Base-by-base conservation (phyloP, 2,113 vertebrate species). In the Melanotaenia duboulayi region DNA sequence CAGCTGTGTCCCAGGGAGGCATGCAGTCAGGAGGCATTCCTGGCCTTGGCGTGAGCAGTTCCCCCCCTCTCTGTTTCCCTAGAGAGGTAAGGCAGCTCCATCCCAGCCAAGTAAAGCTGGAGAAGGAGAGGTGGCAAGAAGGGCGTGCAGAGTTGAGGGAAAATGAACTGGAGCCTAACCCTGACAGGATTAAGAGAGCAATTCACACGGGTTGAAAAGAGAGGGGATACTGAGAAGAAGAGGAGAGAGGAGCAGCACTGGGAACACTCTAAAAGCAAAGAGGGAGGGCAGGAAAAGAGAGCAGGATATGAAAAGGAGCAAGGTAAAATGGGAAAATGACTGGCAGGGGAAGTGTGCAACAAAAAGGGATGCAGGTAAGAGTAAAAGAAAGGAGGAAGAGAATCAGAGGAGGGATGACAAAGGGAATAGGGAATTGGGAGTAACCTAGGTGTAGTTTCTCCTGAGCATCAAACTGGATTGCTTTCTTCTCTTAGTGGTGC, bases 121-220 rank as follows among this genome's bases (percentile, higher is more conserved):
- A 46, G 64, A 61, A 63, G 54, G 17, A 32, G 68, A 56, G 66
- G 49, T 40, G 57, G 56, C 22, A 56, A 63, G 66, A 62, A 60
- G 74, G 76, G 81, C 71, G 69, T 64, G 71, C 44, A 66, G 55
- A 59, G 65, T 64, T 65, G 58, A 65, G 67, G 69, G 58, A 59
- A 74, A 63, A 25, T 48, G 70, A 78, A 62, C 55, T 52, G 54
- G 49, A 77, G 76, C 73, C 66, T 24, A 72, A 79, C 69, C 75
- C 67, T 76, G 71, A 61, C 69, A 80, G 81, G 78, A 87, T 78
- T 82, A 82, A 79, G 65, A 83, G 71, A 88, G 65, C 77, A 71
- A 77, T 78, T 86, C 52, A 76, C 56, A 67, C 50, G 44, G 71
- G 69, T 71, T 65, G 42, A 89, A 73, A 80, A 73, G 65, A 72